A percentile compares a stretch with the other conserved stretches of the same genome.
These are phyloP conservation scores for Drosophila bunnanda DNA, from an alignment of 2,888 invertebrate genomes.

Conservation along the genomic window DNA sequence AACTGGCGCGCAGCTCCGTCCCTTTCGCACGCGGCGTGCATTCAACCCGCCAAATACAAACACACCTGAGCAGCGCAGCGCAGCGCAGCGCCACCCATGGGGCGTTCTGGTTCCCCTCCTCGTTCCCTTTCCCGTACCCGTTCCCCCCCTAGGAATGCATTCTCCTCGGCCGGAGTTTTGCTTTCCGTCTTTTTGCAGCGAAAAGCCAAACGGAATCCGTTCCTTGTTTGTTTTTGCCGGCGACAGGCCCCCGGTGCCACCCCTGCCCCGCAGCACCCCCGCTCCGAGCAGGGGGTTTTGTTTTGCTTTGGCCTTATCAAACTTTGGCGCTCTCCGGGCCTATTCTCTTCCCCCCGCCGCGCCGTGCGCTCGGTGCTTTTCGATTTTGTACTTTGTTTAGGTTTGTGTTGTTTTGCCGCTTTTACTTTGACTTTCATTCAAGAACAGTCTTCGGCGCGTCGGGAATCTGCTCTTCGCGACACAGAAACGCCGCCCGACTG, in stretches of 20 bases:
- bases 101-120: background rate
- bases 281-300: constrained; percentile 33
- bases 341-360: constrained; percentile 41
- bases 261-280: constrained; percentile 5
- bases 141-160: background rate
- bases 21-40: constrained; percentile 62
- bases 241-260: constrained; percentile 33
- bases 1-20: constrained; percentile 27
- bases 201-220: constrained; percentile 41
- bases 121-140: constrained; percentile 1
- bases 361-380: constrained; percentile 41
- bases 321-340: constrained; percentile 63
- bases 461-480: constrained; percentile 58
- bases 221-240: constrained; percentile 58
- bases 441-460: constrained; percentile 71
- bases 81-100: constrained; percentile 17
- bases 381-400: constrained; percentile 78
- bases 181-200: constrained; percentile 61
- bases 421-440: constrained; percentile 84
- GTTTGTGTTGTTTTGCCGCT: constrained; percentile 65
- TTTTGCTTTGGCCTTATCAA: constrained; percentile 71
- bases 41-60: constrained; percentile 67
- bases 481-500: constrained; percentile 63
- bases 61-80: constrained; percentile 46
- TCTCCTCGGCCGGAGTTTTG: constrained; percentile 32